These are phyloP conservation scores for Agapornis canus DNA, from an alignment of 2,797 vertebrate species.

Conservation along the genomic window DNA sequence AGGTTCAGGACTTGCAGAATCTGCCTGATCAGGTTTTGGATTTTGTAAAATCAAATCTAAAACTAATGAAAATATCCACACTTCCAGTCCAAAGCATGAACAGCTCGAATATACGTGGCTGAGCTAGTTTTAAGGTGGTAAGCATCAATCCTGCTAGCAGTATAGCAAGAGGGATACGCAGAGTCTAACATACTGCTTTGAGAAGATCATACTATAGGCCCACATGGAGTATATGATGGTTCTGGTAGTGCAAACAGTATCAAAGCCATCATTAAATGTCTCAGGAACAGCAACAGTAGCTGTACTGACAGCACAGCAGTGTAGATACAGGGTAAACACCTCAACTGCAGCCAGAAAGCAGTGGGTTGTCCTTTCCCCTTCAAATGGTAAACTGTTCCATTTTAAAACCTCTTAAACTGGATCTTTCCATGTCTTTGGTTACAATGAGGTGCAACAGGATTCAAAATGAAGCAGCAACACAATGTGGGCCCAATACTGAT, in stretches of 20 bases:
- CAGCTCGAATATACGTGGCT: background rate
- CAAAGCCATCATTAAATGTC: background rate
- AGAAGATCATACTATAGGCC: background rate
- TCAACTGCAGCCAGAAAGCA: background rate
- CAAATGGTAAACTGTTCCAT: background rate
- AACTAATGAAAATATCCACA: background rate
- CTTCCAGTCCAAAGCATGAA: background rate
- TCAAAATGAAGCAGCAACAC: background rate
- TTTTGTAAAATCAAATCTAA: background rate
- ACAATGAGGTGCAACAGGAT: background rate
- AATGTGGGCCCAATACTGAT: background rate
- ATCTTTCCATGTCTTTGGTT: background rate
- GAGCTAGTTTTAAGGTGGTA: background rate
- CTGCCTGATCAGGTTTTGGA: background rate
- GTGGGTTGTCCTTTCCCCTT: background rate
- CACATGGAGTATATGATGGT: background rate
- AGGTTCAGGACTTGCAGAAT: background rate
- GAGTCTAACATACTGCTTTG: background rate
- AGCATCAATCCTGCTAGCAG: background rate
- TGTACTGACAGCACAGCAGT: background rate
- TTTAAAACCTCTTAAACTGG: background rate
- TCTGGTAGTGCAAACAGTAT: background rate
- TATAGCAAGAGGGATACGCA: background rate
- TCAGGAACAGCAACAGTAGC: background rate
- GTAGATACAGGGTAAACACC: background rate